Evolutionary conservation across 1,140 invertebrate genomes (phyloP), one percentile per base, ranked within the genome.

Genomic region (Trachymyrmex cornetzi): DNA sequence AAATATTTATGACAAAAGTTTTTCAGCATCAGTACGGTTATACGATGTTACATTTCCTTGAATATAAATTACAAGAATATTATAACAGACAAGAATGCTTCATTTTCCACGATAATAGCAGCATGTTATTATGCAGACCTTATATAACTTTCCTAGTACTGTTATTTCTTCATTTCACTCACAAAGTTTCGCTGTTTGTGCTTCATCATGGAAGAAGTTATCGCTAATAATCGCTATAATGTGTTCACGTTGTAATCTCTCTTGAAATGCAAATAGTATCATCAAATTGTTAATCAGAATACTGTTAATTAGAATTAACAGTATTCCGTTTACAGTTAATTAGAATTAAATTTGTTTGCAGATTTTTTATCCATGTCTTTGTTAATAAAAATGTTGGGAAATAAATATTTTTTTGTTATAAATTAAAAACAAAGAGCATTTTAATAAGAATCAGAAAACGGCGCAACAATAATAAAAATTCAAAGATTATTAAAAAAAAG

Each of bases 131-230:
- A 74, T 61, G 55, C 38, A 74, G 55, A 44, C 12, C 24, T 84
- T 75, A 34, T 74, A 74, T 50, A 75, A 48, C 24, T 61, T 75
- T 57, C 50, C 16, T 57, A 57, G 50, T 53, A 27, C 34, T 81
- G 50, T 81, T 81, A 81, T 81, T 71, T 81, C 77, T 71, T 22
- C 77, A 61, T 81, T 81, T 81, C 53, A 27, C 22, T 38, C 34
- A 48, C 64, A 57, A 44, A 81, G 79, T 72, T 72, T 72, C 66
- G 50, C 38, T 71, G 61, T 38, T 55, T 81, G 12, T 57, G 38
- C 19, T 69, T 59, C 66, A 57, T 81, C 67, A 24, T 38, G 34
- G 61, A 30, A 67, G 44, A 53, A 66, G 44, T 72, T 81, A 81
- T 81, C 48, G 16, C 48, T 67, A 67, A 80, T 67, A 80, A 38